phyloP scores from a whole-genome alignment of 2,797 vertebrate species.

The Syncerus caffer region DNA sequence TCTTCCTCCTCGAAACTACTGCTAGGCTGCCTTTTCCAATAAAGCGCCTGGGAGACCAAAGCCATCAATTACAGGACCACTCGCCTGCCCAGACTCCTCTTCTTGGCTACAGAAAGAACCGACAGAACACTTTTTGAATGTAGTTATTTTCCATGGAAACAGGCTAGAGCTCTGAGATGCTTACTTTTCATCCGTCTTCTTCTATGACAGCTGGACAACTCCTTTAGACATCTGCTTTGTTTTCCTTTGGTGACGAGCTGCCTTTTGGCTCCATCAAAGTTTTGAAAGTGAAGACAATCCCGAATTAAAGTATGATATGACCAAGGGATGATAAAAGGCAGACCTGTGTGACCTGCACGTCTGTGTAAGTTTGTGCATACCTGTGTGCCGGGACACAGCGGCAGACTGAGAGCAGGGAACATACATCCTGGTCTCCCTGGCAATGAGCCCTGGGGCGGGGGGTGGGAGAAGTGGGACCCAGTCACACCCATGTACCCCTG shows the following conservation, averaged over 20 bases:
- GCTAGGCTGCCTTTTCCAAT: conserved; percentile 23
- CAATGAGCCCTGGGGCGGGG: neutral
- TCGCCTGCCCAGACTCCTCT: neutral
- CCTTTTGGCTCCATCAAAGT: neutral
- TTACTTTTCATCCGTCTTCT: neutral
- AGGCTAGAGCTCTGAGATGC: neutral
- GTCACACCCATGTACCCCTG: neutral
- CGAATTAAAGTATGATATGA: neutral
- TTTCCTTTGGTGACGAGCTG: neutral
- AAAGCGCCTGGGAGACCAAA: conserved; percentile 14
- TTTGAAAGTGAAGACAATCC: neutral
- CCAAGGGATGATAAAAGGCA: neutral
- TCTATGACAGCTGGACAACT: neutral
- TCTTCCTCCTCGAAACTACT: neutral
- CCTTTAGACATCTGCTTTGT: neutral
- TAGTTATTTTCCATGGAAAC: conserved; percentile 41
- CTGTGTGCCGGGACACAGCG: neutral
- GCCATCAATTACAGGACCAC: neutral
- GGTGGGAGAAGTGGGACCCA: neutral
- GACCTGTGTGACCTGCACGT: fast-evolving
- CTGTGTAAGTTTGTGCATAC: neutral
- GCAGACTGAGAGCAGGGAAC: neutral
- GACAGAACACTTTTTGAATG: neutral
- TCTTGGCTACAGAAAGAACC: neutral
- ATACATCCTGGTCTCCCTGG: neutral